Percentiles rank a stretch among this genome's conserved stretches.
These are phyloP conservation scores for Phyllostomus discolor DNA, from an alignment of 2,113 vertebrate genomes.

Conservation along the genomic window DNA sequence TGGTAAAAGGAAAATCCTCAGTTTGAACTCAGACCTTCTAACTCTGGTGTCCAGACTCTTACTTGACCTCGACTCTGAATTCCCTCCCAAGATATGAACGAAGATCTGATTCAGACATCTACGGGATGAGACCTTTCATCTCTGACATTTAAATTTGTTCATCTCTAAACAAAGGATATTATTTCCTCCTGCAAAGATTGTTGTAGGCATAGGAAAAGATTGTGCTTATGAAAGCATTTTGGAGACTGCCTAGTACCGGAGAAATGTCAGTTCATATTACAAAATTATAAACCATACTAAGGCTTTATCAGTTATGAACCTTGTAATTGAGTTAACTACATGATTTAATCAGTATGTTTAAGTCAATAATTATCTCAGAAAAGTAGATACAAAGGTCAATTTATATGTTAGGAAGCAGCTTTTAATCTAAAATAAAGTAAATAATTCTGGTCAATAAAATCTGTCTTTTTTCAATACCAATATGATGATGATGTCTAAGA, in stretches of 20 bases:
- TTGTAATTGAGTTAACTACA: conserved; percentile 28
- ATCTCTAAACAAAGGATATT: background rate
- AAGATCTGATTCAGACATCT: background rate
- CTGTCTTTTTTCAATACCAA: background rate
- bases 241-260: background rate
- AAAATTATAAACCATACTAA: conserved; percentile 22
- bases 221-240: conserved; percentile 10
- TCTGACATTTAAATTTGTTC: background rate
- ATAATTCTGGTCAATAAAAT: background rate
- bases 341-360: conserved; percentile 41
- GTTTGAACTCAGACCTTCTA: background rate
- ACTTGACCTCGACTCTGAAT: background rate
- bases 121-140: background rate
- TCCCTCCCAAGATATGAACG: background rate
- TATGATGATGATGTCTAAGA: background rate
- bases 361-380: conserved; percentile 45
- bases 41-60: background rate
- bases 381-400: background rate
- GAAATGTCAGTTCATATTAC: conserved; percentile 29
- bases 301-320: conserved; percentile 3
- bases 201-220: background rate
- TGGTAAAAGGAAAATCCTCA: background rate
- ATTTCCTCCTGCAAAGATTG: background rate
- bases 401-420: background rate
- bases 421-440: conserved; percentile 43